phyloP scores from a whole-genome alignment of 2,888 invertebrate genomes.

The Rotaria socialis region DNA sequence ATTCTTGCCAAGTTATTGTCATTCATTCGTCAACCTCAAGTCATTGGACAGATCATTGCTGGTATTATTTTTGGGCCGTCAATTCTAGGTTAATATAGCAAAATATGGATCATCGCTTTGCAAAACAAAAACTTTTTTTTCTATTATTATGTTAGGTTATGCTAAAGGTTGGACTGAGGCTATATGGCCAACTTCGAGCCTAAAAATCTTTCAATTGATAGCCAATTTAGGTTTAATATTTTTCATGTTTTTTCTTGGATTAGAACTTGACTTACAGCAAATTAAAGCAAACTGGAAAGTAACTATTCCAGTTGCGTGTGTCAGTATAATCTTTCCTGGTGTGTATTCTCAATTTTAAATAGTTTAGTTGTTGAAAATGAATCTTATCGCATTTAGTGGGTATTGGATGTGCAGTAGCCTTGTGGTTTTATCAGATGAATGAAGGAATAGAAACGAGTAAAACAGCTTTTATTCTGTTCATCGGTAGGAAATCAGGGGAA shows the following conservation, averaged over 20 bases:
- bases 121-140: not conserved
- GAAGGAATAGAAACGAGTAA: not conserved
- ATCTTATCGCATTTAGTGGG: not conserved
- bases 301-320: not conserved
- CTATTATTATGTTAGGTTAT: not conserved
- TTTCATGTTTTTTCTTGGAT: conserved; percentile 27
- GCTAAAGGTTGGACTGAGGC: not conserved
- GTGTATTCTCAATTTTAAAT: not conserved
- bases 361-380: not conserved
- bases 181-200: not conserved
- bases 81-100: not conserved
- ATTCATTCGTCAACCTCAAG: conserved; percentile 19
- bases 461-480: not conserved
- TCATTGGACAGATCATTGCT: conserved; percentile 11
- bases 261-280: conserved; percentile 2
- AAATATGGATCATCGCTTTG: not conserved
- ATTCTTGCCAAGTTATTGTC: not conserved
- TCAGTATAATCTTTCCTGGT: not conserved
- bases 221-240: conserved; percentile 11
- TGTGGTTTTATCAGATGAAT: conserved; percentile 5
- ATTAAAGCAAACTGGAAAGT: conserved; percentile 9
- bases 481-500: not conserved
- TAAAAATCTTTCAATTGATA: not conserved
- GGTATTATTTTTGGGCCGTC: conserved; percentile 19
- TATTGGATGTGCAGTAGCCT: not conserved